Evolutionary conservation across 2,113 vertebrate species (phyloP).

Genomic region (Calyptomena viridis): DNA sequence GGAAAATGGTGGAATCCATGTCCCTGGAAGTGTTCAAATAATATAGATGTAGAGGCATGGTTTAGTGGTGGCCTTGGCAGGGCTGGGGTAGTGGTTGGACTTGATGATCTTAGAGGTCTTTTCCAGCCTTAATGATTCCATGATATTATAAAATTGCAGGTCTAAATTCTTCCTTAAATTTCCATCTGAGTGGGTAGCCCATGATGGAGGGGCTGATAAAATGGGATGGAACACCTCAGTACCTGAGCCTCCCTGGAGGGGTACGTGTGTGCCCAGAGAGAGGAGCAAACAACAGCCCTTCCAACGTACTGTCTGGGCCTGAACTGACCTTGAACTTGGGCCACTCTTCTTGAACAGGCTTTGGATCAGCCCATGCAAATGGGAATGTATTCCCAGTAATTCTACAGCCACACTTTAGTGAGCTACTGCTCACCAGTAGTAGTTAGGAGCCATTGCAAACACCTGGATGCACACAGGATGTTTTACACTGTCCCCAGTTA

Average conservation of each 20-base stretch:
- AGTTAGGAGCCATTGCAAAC: background rate
- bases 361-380: background rate
- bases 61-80: background rate
- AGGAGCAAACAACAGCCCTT: background rate
- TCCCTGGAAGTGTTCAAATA: background rate
- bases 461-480: background rate
- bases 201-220: background rate
- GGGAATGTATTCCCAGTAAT: background rate
- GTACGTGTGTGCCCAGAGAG: background rate
- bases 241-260: background rate
- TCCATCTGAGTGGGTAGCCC: background rate
- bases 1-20: background rate
- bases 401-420: background rate
- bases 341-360: background rate
- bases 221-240: background rate
- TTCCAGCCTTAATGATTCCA: background rate
- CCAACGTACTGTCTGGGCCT: fast-evolving
- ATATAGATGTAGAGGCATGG: background rate
- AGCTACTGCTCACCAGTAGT: background rate
- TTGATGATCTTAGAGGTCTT: background rate
- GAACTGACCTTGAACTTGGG: background rate
- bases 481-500: background rate
- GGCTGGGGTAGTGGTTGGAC: background rate
- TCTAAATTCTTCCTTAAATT: background rate
- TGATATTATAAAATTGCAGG: background rate